phyloP scores from a whole-genome alignment of 2,888 invertebrate genomes.

The Limnephilus auricula region DNA sequence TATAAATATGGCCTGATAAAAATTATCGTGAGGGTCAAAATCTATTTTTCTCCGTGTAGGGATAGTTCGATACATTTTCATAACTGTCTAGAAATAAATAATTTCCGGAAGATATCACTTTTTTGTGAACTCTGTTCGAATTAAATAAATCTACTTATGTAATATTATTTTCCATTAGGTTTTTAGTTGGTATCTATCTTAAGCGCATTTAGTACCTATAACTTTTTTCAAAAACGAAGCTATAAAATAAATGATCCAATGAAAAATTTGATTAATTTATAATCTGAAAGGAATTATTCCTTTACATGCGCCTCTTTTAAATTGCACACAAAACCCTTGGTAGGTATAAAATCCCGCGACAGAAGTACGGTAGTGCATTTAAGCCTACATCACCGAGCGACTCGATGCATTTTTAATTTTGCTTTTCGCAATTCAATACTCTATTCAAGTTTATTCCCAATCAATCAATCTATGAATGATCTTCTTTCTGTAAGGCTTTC shows the following conservation, averaged over 20 bases:
- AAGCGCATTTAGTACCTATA: neutral
- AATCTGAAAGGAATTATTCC: neutral
- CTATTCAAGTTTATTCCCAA: neutral
- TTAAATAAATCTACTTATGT: neutral
- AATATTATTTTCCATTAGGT: neutral
- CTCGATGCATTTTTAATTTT: constrained; percentile 13
- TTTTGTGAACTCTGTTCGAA: neutral
- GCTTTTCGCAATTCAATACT: neutral
- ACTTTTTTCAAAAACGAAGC: neutral
- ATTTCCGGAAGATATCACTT: neutral
- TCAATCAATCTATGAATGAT: neutral
- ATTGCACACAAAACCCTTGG: neutral
- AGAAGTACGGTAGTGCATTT: neutral
- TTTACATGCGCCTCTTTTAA: neutral
- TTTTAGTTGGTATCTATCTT: too few species aligned
- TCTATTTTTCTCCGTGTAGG: too few species aligned
- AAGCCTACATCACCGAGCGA: neutral
- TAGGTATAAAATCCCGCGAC: neutral
- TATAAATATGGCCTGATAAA: too few species aligned
- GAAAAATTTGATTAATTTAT: neutral
- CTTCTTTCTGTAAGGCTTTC: neutral
- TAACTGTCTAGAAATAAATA: too few species aligned
- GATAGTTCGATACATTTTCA: too few species aligned
- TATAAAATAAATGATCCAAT: neutral
- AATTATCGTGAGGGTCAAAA: too few species aligned